Evolutionary conservation across 1,140 invertebrate genomes (phyloP).

Genomic region (Chironomus striatipennis): DNA sequence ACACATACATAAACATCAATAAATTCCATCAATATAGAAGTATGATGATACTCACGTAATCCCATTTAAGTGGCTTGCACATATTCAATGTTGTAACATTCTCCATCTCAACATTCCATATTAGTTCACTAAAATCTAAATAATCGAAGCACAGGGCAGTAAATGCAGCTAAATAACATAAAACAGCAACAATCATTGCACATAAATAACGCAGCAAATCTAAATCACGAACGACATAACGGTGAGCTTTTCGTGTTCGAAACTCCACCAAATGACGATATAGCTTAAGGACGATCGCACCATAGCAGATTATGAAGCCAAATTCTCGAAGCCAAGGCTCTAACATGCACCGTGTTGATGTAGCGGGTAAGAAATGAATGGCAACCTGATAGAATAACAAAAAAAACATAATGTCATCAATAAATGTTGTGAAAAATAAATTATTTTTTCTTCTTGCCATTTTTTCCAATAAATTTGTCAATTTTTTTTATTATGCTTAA

Average conservation of each 20-base stretch:
- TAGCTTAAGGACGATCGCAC: slow-evolving; percentile 79
- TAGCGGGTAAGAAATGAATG: slow-evolving; percentile 69
- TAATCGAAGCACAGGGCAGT: slow-evolving; percentile 60
- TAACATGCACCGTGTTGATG: slow-evolving; percentile 62
- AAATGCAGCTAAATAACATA: slow-evolving; percentile 79
- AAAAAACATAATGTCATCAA: neutral
- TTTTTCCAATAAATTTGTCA: too few species aligned
- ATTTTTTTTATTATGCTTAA: too few species aligned
- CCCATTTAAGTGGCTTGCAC: slow-evolving; percentile 78
- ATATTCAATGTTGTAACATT: slow-evolving; percentile 46
- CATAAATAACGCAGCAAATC: slow-evolving; percentile 70
- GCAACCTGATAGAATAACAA: slow-evolving; percentile 56
- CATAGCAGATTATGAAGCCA: slow-evolving; percentile 85
- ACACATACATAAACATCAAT: too few species aligned
- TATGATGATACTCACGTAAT: slow-evolving; percentile 51
- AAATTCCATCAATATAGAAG: too few species aligned
- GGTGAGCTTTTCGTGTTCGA: slow-evolving; percentile 78
- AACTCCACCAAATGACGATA: slow-evolving; percentile 77
- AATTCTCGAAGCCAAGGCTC: slow-evolving; percentile 83
- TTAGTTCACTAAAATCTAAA: slow-evolving; percentile 41
- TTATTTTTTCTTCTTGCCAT: too few species aligned
- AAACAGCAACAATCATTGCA: slow-evolving; percentile 64
- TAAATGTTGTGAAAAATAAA: too few species aligned
- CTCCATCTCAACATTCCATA: slow-evolving; percentile 34
- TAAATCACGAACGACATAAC: slow-evolving; percentile 76